phyloP scores from a whole-genome alignment of 2,888 invertebrate species.

The Gortyna flavago region DNA sequence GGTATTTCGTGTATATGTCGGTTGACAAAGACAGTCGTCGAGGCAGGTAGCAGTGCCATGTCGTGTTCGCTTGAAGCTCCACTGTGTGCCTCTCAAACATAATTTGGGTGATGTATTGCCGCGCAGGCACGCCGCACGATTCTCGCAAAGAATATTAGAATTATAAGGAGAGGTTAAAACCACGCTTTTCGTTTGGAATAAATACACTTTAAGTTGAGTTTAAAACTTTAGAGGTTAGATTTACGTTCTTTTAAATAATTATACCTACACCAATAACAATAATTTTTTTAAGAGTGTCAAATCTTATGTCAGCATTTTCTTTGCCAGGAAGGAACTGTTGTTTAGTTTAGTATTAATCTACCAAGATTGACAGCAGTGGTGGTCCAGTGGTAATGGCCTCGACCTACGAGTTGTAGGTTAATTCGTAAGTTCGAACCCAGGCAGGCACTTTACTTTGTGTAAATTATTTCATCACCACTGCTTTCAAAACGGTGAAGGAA shows the following conservation, averaged over 20 bases:
- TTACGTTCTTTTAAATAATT: neutral
- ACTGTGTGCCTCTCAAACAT: conserved; percentile 72
- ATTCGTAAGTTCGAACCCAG: neutral
- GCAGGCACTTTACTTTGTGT: neutral
- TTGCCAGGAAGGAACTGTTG: no score
- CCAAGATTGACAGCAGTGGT: neutral
- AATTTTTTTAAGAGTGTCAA: neutral
- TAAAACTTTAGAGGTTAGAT: neutral
- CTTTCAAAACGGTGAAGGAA: neutral
- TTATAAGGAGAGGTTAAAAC: conserved; percentile 60
- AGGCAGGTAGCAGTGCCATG: conserved; percentile 19
- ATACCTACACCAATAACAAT: neutral
- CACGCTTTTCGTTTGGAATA: conserved; percentile 2
- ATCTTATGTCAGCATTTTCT: neutral
- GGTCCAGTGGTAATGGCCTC: neutral
- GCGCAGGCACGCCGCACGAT: conserved; percentile 58
- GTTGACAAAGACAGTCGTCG: conserved; percentile 26
- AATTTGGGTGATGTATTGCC: conserved; percentile 72
- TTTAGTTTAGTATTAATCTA: neutral
- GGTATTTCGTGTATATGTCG: neutral
- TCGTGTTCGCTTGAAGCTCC: conserved; percentile 50
- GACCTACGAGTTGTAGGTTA: neutral
- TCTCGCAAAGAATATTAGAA: conserved; percentile 58
- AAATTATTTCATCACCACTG: neutral
- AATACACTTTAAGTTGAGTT: neutral